phyloP scores from a whole-genome alignment of 2,888 invertebrate species.

The Apeira syringaria region DNA sequence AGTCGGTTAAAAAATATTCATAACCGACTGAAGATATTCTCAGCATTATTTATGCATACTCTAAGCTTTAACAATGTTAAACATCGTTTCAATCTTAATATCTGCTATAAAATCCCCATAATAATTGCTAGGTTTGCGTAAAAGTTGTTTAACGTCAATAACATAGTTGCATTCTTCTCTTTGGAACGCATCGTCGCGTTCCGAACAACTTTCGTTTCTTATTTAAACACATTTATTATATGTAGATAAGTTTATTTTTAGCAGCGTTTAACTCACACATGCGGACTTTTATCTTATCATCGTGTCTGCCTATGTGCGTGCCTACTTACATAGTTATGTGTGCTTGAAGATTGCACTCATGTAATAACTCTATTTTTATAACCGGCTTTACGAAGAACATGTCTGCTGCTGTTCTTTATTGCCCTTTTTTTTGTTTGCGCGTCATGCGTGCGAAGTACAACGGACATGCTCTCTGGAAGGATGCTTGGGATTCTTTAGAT shows the following conservation, averaged over 20 bases:
- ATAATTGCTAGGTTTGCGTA: conserved; percentile 20
- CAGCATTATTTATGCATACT: background rate
- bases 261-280: conserved; percentile 31
- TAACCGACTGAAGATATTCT: background rate
- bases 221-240: conserved; percentile 7
- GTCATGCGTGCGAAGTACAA: conserved; percentile 36
- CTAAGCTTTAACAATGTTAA: conserved; percentile 1
- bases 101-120: conserved; percentile 3
- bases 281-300: conserved; percentile 53
- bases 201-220: background rate
- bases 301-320: conserved; percentile 19
- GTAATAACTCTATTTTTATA: conserved; percentile 54
- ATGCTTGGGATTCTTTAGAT: conserved; percentile 22
- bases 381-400: conserved; percentile 41
- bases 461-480: conserved; percentile 38
- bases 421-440: conserved; percentile 39
- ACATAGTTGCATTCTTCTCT: conserved; percentile 14
- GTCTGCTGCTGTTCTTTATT: conserved; percentile 25
- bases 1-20: conserved; percentile 1
- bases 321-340: conserved; percentile 21
- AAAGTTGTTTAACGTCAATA: conserved; percentile 32
- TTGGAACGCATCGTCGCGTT: conserved; percentile 6
- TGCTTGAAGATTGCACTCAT: conserved; percentile 30
- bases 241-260: conserved; percentile 42
- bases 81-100: conserved; percentile 3